Evolutionary conservation across 2,797 vertebrate species (phyloP).

Genomic region (Brotula barbata): DNA sequence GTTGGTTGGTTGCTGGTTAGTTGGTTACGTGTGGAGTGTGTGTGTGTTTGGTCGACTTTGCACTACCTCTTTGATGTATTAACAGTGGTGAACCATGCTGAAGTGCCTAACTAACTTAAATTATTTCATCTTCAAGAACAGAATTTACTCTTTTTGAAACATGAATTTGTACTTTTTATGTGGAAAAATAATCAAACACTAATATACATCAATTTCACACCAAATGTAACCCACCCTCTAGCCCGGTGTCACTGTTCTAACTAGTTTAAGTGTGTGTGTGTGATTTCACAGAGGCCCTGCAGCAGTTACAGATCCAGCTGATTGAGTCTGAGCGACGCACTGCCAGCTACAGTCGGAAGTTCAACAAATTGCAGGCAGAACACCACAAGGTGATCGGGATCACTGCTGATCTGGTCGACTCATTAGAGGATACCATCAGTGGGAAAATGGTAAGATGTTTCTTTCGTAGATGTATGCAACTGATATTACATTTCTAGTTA

Average conservation of each 20-base stretch:
- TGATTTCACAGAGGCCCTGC: conserved; percentile 64
- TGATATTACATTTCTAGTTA: not conserved
- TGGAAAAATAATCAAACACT: not conserved
- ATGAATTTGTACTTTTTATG: not conserved
- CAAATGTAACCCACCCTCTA: no score
- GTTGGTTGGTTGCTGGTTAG: no score
- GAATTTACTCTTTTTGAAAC: not conserved
- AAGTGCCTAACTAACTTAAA: no score
- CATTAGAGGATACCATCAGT: conserved; percentile 88
- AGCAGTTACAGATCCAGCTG: conserved; percentile 85
- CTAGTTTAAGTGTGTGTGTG: conserved; percentile 14
- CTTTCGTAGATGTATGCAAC: no score
- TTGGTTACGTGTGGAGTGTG: no score
- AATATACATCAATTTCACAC: not conserved
- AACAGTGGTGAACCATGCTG: no score
- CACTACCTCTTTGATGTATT: no score
- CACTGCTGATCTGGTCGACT: conserved; percentile 93
- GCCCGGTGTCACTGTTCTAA: no score
- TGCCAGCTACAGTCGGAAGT: conserved; percentile 78
- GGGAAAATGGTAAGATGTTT: conserved; percentile 89
- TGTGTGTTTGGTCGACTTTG: no score
- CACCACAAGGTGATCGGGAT: conserved; percentile 91
- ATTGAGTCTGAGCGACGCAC: conserved; percentile 83
- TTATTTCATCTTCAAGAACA: not conserved
- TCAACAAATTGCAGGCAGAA: conserved; percentile 86